Conservation (phyloP, 2,888 invertebrate species). For the Mellilla xanthometata region DNA sequence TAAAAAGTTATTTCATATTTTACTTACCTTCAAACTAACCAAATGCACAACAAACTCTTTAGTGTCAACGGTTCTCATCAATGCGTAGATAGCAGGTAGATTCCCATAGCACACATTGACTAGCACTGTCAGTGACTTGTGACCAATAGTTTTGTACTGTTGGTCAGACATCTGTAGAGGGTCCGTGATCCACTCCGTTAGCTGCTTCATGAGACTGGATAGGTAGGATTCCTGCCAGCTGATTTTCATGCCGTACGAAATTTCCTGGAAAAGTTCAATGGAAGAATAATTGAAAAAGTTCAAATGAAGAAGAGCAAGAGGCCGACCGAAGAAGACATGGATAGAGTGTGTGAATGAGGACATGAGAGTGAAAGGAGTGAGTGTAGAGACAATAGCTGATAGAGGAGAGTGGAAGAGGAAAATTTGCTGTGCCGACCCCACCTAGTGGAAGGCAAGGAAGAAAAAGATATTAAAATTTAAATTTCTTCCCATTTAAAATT, state of each 20-base stretch:
- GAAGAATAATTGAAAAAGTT: no score
- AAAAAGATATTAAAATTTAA: no score
- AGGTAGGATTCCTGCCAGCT: constrained; percentile 92
- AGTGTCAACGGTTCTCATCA: constrained; percentile 87
- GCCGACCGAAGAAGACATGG: no score
- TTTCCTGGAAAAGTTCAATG: constrained; percentile 75
- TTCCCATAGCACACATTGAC: constrained; percentile 92
- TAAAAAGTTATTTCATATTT: no score
- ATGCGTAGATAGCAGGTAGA: constrained; percentile 87
- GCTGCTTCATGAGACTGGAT: constrained; percentile 84
- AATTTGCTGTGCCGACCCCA: no score
- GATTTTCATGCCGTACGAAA: constrained; percentile 90
- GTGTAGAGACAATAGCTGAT: no score
- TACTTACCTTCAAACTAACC: constrained; percentile 81
- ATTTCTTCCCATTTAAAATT: no score
- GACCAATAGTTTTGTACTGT: constrained; percentile 67
- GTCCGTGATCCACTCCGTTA: constrained; percentile 85
- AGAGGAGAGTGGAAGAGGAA: no score
- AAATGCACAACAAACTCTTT: constrained; percentile 85
- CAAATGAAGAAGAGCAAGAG: no score
- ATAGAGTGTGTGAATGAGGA: no score
- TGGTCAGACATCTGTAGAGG: constrained; percentile 63
- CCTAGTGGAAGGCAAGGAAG: no score
- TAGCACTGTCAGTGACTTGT: constrained; percentile 85
- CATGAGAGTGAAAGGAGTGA: no score